Conservation (phyloP, 2,797 vertebrate species). For the Mycteria americana region DNA sequence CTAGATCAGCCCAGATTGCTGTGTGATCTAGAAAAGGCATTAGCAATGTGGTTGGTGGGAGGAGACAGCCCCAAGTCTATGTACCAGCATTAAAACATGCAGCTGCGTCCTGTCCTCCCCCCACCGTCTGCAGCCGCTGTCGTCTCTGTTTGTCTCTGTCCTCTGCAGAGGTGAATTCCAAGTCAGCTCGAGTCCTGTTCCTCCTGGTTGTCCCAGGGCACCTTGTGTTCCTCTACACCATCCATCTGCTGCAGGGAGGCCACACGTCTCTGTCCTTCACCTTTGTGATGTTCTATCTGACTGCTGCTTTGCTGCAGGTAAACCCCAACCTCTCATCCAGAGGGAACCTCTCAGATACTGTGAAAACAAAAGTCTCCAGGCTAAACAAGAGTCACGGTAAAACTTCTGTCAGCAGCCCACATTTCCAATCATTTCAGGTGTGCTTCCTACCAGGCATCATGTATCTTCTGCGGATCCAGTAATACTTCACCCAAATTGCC, state of each 20-base stretch:
- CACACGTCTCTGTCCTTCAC: conserved; percentile 74
- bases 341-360: background rate
- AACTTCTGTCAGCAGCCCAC: background rate
- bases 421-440: background rate
- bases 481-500: background rate
- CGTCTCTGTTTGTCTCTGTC: conserved; percentile 3
- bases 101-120: background rate
- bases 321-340: background rate
- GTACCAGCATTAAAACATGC: background rate
- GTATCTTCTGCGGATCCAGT: background rate
- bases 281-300: conserved; percentile 87
- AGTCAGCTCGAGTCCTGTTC: conserved; percentile 89
- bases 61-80: background rate
- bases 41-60: background rate
- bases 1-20: background rate
- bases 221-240: conserved; percentile 88
- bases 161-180: conserved; percentile 87
- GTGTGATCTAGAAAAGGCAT: background rate
- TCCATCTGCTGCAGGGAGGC: conserved; percentile 86
- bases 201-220: conserved; percentile 91
- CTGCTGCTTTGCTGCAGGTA: conserved; percentile 89
- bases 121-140: background rate
- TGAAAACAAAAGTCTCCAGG: background rate
- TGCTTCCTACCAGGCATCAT: background rate
- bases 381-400: background rate